Conservation (phyloP, 2,888 invertebrate species). For the Silvanus unidentatus region DNA sequence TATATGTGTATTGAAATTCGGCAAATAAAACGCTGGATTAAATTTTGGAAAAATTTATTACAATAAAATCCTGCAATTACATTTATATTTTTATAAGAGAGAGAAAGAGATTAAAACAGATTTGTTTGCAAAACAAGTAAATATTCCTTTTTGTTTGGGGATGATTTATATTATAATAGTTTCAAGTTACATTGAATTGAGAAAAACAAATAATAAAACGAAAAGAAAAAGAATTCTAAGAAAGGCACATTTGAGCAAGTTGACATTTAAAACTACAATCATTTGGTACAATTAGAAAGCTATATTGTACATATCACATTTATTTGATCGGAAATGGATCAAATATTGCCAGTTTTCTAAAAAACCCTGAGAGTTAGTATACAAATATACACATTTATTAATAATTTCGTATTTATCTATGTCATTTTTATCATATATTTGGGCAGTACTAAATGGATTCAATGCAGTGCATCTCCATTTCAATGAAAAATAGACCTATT, state of each 20-base stretch:
- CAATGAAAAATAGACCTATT: background rate
- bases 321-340: constrained; percentile 28
- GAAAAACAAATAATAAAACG: constrained; percentile 9
- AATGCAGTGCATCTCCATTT: constrained; percentile 2
- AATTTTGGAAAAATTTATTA: constrained; percentile 31
- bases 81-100: constrained; percentile 18
- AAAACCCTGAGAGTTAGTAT: constrained; percentile 41
- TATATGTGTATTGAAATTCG: background rate
- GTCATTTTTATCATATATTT: no score
- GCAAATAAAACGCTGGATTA: constrained; percentile 23
- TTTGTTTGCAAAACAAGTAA: constrained; percentile 21
- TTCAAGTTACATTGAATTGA: constrained; percentile 13
- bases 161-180: constrained; percentile 9
- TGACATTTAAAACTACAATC: constrained; percentile 37
- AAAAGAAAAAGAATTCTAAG: constrained; percentile 21
- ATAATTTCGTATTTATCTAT: constrained; percentile 13
- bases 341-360: constrained; percentile 35
- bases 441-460: constrained; percentile 16
- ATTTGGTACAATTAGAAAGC: constrained; percentile 28
- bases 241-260: constrained; percentile 46
- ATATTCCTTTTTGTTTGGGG: constrained; percentile 7
- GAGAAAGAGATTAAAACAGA: constrained; percentile 10
- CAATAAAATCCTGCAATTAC: constrained; percentile 20
- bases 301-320: constrained; percentile 38
- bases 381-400: constrained; percentile 31